A percentile compares a stretch with the other conserved stretches of the same genome.
Evolutionary conservation across 2,113 vertebrate species (phyloP).

Genomic region (Morone saxatilis): DNA sequence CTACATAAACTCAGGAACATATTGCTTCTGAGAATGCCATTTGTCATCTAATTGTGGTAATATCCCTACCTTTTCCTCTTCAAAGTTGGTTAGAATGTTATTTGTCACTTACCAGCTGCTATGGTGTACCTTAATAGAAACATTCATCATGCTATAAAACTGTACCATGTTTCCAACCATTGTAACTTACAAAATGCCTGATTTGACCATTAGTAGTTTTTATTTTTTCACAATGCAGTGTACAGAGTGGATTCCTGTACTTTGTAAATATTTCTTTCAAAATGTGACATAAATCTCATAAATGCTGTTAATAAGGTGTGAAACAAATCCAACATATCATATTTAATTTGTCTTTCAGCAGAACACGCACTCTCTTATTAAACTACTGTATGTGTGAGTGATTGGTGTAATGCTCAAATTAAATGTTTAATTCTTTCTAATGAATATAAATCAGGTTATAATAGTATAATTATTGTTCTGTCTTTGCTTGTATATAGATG

Average conservation of each 20-base stretch:
- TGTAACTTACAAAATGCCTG: slow-evolving; percentile 8
- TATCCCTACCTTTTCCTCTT: slow-evolving; percentile 38
- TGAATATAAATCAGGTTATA: background rate
- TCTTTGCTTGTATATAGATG: background rate
- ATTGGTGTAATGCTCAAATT: background rate
- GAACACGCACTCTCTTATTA: background rate
- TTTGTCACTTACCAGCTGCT: slow-evolving; percentile 64
- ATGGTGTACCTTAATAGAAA: slow-evolving; percentile 57
- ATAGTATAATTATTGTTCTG: slow-evolving; percentile 1
- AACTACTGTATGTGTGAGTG: slow-evolving; percentile 1
- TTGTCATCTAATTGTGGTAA: slow-evolving; percentile 70
- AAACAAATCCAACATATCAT: background rate
- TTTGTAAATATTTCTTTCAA: background rate
- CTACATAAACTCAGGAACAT: slow-evolving; percentile 53
- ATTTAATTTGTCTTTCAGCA: background rate
- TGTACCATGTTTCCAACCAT: slow-evolving; percentile 28
- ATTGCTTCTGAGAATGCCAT: slow-evolving; percentile 51
- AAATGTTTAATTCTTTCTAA: background rate
- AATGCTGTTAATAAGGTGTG: slow-evolving; percentile 6
- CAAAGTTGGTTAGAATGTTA: slow-evolving; percentile 44
- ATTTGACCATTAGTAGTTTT: slow-evolving; percentile 33
- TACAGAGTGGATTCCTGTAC: background rate
- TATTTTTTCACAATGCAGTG: background rate
- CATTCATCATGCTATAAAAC: slow-evolving; percentile 65
- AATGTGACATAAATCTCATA: background rate